Percentiles rank a stretch among this genome's conserved stretches.
phyloP scores from a whole-genome alignment of 2,888 invertebrate genomes.

The Lysandra bellargus region DNA sequence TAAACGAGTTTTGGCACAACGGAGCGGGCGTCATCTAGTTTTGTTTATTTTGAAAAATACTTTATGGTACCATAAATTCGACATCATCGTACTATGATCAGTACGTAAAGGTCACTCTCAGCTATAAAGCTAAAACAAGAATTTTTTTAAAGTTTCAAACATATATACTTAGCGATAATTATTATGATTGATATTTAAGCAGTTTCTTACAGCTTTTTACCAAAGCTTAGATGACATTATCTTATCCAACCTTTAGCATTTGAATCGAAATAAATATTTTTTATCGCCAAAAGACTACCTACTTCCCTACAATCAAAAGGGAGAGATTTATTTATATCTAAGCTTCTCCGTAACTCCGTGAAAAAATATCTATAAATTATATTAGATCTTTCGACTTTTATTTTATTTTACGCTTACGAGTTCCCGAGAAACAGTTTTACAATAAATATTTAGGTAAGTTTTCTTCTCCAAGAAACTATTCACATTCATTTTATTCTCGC shows the following conservation, averaged over 20 bases:
- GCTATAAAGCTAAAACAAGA: no score
- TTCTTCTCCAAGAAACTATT: background rate
- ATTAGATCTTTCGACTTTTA: background rate
- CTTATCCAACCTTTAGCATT: background rate
- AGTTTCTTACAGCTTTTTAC: no score
- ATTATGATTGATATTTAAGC: no score
- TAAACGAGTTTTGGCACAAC: no score
- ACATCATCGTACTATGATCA: no score
- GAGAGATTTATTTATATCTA: background rate
- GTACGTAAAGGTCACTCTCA: no score
- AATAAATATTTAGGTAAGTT: background rate
- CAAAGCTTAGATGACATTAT: background rate
- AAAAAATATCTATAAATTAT: background rate
- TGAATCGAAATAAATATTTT: background rate
- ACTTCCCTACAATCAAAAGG: background rate
- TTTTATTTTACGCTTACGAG: background rate
- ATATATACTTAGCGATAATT: no score
- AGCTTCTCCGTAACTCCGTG: background rate
- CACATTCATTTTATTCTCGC: background rate
- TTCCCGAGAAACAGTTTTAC: background rate
- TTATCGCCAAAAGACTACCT: background rate
- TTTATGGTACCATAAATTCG: no score
- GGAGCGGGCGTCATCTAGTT: no score
- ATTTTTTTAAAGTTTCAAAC: no score
- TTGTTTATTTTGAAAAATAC: no score